Conservation (phyloP, 2,888 invertebrate species). For the Agelastica alni region DNA sequence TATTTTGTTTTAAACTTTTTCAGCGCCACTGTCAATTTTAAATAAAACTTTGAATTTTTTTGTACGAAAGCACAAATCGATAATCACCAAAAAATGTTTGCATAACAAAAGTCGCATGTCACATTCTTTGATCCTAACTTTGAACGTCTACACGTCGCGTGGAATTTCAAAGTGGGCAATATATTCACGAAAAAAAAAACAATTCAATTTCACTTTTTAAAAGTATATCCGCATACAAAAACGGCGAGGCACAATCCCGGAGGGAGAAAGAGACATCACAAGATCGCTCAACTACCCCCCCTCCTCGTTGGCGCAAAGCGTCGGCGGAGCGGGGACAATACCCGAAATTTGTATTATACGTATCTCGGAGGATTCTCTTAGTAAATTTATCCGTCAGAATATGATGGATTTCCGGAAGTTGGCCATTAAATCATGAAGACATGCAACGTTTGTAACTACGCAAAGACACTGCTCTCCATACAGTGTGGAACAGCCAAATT, state of each 20-base stretch:
- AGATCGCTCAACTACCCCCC: not conserved
- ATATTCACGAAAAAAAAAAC: too few species aligned
- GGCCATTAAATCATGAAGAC: slow-evolving; percentile 37
- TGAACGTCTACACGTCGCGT: too few species aligned
- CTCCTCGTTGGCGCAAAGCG: slow-evolving; percentile 4
- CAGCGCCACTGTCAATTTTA: too few species aligned
- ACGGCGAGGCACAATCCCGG: slow-evolving; percentile 1
- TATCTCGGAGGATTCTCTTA: slow-evolving; percentile 40
- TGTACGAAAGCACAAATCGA: too few species aligned
- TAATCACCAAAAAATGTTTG: too few species aligned
- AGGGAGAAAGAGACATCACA: slow-evolving; percentile 14
- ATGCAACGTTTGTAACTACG: slow-evolving; percentile 35
- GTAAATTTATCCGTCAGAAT: slow-evolving; percentile 44
- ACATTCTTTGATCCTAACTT: too few species aligned
- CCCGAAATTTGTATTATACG: slow-evolving; percentile 42
- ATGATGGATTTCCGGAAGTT: slow-evolving; percentile 39
- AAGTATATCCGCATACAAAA: not conserved
- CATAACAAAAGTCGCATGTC: too few species aligned
- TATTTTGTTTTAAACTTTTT: too few species aligned
- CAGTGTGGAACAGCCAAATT: too few species aligned
- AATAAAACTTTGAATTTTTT: too few species aligned
- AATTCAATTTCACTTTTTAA: not conserved
- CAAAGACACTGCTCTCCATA: slow-evolving; percentile 32
- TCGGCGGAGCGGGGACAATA: slow-evolving; percentile 18
- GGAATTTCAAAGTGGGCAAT: too few species aligned